phyloP scores from a whole-genome alignment of 2,113 vertebrate species.

The Psophia crepitans region DNA sequence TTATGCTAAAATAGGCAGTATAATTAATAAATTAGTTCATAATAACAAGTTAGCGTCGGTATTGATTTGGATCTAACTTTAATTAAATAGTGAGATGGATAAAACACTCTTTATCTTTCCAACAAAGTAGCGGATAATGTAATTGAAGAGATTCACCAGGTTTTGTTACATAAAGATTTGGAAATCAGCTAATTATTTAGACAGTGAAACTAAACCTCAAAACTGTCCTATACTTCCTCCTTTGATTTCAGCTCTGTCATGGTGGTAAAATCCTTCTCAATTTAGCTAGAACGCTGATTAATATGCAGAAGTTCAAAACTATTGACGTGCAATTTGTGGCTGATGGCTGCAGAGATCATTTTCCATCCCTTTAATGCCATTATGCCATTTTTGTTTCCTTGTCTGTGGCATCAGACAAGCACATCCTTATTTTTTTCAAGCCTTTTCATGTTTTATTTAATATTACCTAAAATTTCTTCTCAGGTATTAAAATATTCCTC shows the following conservation, averaged over 20 bases:
- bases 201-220: background rate
- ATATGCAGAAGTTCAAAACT: background rate
- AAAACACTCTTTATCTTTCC: background rate
- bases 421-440: background rate
- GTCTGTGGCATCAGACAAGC: background rate
- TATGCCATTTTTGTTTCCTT: background rate
- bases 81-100: background rate
- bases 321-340: background rate
- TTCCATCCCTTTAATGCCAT: background rate
- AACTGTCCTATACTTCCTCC: background rate
- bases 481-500: background rate
- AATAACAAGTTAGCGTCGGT: background rate
- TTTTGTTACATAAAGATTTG: background rate
- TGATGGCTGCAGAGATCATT: background rate
- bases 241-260: background rate
- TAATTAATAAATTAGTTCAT: background rate
- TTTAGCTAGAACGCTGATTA: background rate
- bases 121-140: background rate
- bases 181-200: background rate
- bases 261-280: background rate
- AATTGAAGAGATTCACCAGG: background rate
- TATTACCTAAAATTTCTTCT: background rate
- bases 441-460: background rate
- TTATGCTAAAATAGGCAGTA: background rate
- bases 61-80: background rate